Conservation (phyloP, 37 sponge, comb jelly and placozoan species). For the Halichondria panicea region DNA sequence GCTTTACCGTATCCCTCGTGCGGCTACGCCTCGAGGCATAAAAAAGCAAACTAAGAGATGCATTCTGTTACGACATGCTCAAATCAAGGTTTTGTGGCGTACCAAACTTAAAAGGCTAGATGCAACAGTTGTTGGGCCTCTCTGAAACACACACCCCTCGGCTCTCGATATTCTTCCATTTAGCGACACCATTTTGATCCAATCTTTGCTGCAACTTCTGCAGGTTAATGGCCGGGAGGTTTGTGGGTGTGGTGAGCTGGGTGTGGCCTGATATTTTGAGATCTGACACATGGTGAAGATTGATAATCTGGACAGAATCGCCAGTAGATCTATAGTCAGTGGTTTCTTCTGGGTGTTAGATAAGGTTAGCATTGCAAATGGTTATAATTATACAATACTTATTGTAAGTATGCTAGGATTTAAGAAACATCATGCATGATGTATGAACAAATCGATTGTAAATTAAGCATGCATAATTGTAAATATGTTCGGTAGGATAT, state of each 20-base stretch:
- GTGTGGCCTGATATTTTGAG: neutral
- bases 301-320: slow-evolving; percentile 23
- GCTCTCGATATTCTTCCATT: slow-evolving; percentile 19
- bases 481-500: slow-evolving; percentile 17
- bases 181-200: slow-evolving; percentile 11
- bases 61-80: no score
- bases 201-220: slow-evolving; percentile 32
- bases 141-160: slow-evolving; percentile 34
- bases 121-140: slow-evolving; percentile 61
- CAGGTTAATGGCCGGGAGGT: slow-evolving; percentile 13
- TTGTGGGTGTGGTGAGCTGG: neutral
- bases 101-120: no score
- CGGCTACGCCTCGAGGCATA: no score
- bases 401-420: neutral
- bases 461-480: neutral
- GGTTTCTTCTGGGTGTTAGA: neutral
- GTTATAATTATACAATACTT: no score
- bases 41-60: no score
- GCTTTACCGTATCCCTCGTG: no score
- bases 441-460: neutral
- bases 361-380: neutral
- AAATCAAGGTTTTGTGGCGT: no score
- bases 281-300: slow-evolving; percentile 34
- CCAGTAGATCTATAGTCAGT: slow-evolving; percentile 6
- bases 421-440: neutral